Percentiles rank a stretch among this genome's conserved stretches.
phyloP scores from a whole-genome alignment of 2,797 vertebrate species.

The Phrynocephalus guinanensis region DNA sequence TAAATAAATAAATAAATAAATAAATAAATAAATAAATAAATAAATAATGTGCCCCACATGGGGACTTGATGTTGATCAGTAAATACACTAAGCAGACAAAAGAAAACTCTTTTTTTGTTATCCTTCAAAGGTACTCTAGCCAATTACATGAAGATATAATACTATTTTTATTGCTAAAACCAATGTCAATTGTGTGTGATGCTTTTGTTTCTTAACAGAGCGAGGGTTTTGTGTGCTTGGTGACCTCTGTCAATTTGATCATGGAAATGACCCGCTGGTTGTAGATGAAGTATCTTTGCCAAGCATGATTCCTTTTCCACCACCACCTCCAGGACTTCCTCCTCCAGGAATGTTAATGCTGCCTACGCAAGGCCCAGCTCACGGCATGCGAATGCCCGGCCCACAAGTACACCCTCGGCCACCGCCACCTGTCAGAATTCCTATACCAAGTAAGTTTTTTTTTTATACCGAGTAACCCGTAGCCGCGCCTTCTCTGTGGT shows the following conservation, averaged over 20 bases:
- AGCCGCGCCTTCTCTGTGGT: too few relatives aligned
- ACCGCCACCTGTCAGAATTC: slow-evolving; percentile 91
- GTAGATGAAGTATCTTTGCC: slow-evolving; percentile 96
- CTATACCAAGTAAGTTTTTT: slow-evolving; percentile 86
- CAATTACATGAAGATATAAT: not conserved
- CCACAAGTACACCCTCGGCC: slow-evolving; percentile 88
- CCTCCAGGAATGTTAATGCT: slow-evolving; percentile 86
- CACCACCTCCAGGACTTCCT: slow-evolving; percentile 90
- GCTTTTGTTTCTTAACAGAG: slow-evolving; percentile 80
- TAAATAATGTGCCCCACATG: too few relatives aligned
- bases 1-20: too few relatives aligned
- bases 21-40: too few relatives aligned
- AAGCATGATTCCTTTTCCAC: slow-evolving; percentile 96
- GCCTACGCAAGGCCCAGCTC: slow-evolving; percentile 87
- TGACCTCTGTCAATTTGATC: slow-evolving; percentile 96
- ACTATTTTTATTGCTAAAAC: not conserved
- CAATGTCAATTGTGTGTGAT: not conserved
- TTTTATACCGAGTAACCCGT: not conserved
- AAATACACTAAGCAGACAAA: not conserved
- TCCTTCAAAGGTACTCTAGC: not conserved
- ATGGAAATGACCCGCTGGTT: slow-evolving; percentile 95
- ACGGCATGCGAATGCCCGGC: slow-evolving; percentile 83
- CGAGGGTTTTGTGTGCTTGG: slow-evolving; percentile 97
- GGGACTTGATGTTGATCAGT: not conserved
- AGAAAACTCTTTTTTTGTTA: not conserved